Conservation (phyloP, 1,140 invertebrate genomes). For the Bursaphelenchus mucronatus region DNA sequence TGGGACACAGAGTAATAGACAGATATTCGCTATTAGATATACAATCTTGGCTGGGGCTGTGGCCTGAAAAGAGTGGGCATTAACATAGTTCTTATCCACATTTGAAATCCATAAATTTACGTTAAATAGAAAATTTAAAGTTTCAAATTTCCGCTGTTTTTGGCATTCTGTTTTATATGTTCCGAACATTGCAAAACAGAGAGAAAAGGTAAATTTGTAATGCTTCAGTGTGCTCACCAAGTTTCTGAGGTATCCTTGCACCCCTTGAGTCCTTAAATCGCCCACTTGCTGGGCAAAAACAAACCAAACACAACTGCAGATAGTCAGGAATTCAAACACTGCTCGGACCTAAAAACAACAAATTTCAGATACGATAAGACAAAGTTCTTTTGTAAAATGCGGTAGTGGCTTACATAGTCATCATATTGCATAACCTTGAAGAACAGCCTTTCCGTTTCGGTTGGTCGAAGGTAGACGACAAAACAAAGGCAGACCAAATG, state of each 20-base stretch:
- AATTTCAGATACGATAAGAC: constrained; percentile 17
- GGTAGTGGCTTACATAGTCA: constrained; percentile 50
- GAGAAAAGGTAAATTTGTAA: no score
- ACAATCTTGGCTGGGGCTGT: constrained; percentile 89
- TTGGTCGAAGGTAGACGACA: constrained; percentile 80
- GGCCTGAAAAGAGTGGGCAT: constrained; percentile 67
- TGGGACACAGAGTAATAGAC: constrained; percentile 86
- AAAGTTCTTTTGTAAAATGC: no score
- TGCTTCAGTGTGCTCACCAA: constrained; percentile 69
- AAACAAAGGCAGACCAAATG: constrained; percentile 82
- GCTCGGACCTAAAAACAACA: constrained; percentile 66
- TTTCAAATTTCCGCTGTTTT: constrained; percentile 4
- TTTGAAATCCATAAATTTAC: no score
- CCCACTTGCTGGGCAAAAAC: constrained; percentile 84
- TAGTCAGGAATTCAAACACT: constrained; percentile 76
- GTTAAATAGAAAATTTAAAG: not conserved
- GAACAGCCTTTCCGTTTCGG: constrained; percentile 64
- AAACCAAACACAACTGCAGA: constrained; percentile 78
- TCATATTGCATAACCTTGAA: constrained; percentile 61
- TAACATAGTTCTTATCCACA: constrained; percentile 3
- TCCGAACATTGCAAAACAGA: no score
- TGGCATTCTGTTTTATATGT: not conserved
- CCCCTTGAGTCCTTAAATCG: constrained; percentile 86
- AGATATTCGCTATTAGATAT: constrained; percentile 83
- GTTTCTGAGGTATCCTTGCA: constrained; percentile 82